A percentile compares a stretch with the other conserved stretches of the same genome.
Evolutionary conservation across 2,113 vertebrate genomes (phyloP).

Genomic region (Isurus oxyrinchus): DNA sequence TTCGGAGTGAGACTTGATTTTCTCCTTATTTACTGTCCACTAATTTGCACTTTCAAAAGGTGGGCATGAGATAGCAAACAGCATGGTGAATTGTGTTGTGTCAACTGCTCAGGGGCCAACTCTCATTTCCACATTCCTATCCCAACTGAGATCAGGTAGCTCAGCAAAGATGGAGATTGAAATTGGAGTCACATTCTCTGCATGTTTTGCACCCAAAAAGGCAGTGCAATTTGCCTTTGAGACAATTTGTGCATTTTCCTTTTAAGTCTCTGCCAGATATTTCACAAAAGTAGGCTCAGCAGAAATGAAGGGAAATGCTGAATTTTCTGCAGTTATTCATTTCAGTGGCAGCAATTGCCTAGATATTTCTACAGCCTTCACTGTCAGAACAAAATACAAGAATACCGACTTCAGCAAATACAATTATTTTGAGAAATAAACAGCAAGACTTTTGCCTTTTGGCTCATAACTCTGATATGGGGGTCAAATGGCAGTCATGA

Average conservation of each 20-base stretch:
- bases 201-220: background rate
- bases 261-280: background rate
- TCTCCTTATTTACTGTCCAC: background rate
- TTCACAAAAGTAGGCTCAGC: background rate
- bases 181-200: background rate
- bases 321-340: background rate
- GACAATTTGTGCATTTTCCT: background rate
- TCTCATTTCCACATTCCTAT: background rate
- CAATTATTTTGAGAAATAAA: background rate
- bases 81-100: background rate
- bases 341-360: background rate
- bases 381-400: background rate
- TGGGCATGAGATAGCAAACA: background rate
- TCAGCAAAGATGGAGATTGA: background rate
- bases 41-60: no score
- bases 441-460: background rate
- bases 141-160: background rate
- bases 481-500: no score
- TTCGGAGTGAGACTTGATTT: background rate
- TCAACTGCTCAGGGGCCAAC: background rate
- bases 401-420: background rate
- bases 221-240: background rate
- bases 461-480: no score
- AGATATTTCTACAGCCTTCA: background rate
- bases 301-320: background rate